These are phyloP conservation scores for Stenchaetothrips biformis DNA, from an alignment of 2,888 invertebrate genomes.

Conservation along the genomic window DNA sequence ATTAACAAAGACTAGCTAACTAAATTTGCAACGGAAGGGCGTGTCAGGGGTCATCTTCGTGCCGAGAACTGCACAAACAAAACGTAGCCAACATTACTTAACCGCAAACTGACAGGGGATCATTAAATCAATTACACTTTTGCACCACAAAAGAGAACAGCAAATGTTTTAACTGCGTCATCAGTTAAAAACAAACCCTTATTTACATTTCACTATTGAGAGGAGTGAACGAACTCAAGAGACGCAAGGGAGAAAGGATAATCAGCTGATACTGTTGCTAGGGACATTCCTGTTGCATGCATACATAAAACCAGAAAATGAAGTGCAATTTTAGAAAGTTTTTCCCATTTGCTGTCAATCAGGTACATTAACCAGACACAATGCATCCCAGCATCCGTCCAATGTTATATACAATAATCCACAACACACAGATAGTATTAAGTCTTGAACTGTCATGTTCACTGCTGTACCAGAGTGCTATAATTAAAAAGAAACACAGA, in stretches of 20 bases:
- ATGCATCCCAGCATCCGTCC: background rate
- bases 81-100: conserved; percentile 15
- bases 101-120: background rate
- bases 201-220: background rate
- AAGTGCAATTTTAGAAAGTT: background rate
- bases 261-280: background rate
- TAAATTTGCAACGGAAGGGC: background rate
- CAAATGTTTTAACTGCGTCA: background rate
- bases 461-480: background rate
- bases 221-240: background rate
- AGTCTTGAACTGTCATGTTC: too few relatives aligned
- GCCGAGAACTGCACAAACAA: conserved; percentile 20
- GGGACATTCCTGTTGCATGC: background rate
- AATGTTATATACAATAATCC: background rate
- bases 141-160: background rate
- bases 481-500: background rate
- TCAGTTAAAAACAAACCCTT: background rate
- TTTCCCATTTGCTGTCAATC: background rate
- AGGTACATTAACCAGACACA: conserved; percentile 11
- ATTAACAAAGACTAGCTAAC: background rate
- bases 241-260: background rate
- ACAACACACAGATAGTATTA: background rate
- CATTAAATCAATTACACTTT: background rate
- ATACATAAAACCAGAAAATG: background rate
- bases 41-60: conserved; percentile 17